Base-by-base conservation (phyloP, 2,888 invertebrate genomes). In the Drosophila mimica region DNA sequence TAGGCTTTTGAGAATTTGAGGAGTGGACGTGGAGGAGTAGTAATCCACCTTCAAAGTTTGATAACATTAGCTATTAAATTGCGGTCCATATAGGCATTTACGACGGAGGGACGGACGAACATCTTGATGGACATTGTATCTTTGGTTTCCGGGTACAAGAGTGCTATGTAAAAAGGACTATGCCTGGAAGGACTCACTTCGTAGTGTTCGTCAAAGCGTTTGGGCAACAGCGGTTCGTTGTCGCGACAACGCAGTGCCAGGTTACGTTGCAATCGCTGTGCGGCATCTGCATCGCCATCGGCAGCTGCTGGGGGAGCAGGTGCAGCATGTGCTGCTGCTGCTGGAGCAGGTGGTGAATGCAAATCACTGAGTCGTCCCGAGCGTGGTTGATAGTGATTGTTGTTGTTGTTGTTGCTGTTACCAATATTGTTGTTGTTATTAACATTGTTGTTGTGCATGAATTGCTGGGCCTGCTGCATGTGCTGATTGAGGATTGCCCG, bases 211-310 rank as follows among this genome's bases (percentile, higher is more conserved):
- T 93, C 92, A 60, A 93, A 93, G 34, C 93, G 90, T 64, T 92
- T 93, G 54, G 93, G 93, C 53, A 93, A 71, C 70, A 91, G 76
- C 4, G 92, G 91, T 65, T 93, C 92, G 56, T 93, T 92, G 67
- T 93, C 92, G 2, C 93, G 90, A 62, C 91, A 91, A 34, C 93
- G 91, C 20, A 93, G 76, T 0, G 93, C 93, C 30, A 93, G 79
- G 80, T 93, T 93, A 8, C 93, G 88, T 54, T 93, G 93, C 62
- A 93, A 76, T 6, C 93, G 90, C 74, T 91, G 92, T 5, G 91
- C 92, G 9, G 93, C 93, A 59, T 93, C 93, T 28, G 91, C 91
- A 64, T 92, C 92, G 28, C 81, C 84, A 33, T 79, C 81, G 3
- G 79, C 67, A 2, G 66, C 75, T n/a, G 68, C 62, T 1, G 73